phyloP scores from a whole-genome alignment of 2,888 invertebrate genomes.

The Tiliacea citrago region DNA sequence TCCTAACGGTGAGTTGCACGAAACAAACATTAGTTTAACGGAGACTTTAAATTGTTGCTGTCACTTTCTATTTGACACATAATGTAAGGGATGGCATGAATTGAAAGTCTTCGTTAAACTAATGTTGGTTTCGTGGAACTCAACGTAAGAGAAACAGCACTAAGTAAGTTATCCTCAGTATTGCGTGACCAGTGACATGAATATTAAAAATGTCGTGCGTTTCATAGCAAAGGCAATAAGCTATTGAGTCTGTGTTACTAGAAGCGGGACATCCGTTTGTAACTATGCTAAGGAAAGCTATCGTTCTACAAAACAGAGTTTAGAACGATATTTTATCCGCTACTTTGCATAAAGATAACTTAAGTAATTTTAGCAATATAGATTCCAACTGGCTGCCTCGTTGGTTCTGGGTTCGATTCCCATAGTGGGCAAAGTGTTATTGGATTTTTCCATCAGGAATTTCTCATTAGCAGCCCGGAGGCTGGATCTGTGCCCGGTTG shows the following conservation, averaged over 20 bases:
- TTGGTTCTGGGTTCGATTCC: too few species aligned
- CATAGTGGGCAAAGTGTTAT: too few species aligned
- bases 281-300: slow-evolving; percentile 26
- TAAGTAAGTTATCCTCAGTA: slow-evolving; percentile 4
- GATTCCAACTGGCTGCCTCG: too few species aligned
- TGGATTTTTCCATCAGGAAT: too few species aligned
- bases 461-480: too few species aligned
- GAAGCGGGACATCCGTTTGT: slow-evolving; percentile 7
- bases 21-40: too few species aligned
- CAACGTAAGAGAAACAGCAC: background rate
- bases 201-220: slow-evolving; percentile 13
- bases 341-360: background rate
- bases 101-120: too few species aligned
- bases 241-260: background rate
- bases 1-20: too few species aligned
- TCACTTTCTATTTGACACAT: too few species aligned
- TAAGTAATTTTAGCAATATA: background rate
- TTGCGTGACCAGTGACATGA: slow-evolving; percentile 10
- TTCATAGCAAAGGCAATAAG: slow-evolving; percentile 19
- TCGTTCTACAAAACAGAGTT: background rate
- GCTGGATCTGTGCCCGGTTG: background rate
- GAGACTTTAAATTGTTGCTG: too few species aligned
- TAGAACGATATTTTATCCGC: background rate
- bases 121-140: too few species aligned
- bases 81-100: too few species aligned